A percentile compares a stretch with the other conserved stretches of the same genome.
Evolutionary conservation across 2,113 vertebrate species (phyloP).

Genomic region (Atlantisia rogersi): DNA sequence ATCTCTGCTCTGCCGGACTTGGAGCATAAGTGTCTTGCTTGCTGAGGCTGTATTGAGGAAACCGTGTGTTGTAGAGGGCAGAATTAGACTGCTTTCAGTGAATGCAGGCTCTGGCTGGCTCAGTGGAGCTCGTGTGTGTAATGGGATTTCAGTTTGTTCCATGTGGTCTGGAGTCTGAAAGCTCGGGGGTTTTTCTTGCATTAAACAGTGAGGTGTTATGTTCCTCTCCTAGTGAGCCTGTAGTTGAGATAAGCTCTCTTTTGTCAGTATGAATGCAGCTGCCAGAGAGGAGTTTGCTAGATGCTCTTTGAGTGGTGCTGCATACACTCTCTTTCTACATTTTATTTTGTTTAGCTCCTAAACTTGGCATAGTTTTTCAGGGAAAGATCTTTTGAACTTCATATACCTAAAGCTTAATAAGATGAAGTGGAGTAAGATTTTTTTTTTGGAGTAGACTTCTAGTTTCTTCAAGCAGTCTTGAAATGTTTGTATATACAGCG

Average conservation of each 20-base stretch:
- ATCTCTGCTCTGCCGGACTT: background rate
- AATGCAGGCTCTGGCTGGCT: background rate
- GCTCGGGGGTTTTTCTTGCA: background rate
- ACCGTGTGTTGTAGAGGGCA: background rate
- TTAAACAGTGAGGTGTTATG: background rate
- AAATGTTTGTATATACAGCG: background rate
- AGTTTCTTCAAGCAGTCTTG: background rate
- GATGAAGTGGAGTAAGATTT: background rate
- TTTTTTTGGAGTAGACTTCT: background rate
- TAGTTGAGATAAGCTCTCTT: background rate
- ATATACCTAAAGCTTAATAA: background rate
- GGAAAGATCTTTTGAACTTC: background rate
- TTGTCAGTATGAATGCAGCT: background rate
- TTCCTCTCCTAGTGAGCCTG: background rate
- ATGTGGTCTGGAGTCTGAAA: background rate
- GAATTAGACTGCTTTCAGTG: background rate
- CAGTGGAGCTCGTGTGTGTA: background rate
- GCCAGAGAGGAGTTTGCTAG: background rate
- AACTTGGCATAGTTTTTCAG: background rate
- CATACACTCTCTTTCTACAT: background rate
- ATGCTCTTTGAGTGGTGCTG: background rate
- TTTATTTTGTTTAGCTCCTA: background rate
- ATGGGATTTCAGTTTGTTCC: background rate
- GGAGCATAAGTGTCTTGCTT: background rate
- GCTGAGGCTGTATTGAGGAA: rapidly evolving